phyloP scores from a whole-genome alignment of 30 jellyfish, hydroid and myxozoan genomes.

The Hydractinia echinata region DNA sequence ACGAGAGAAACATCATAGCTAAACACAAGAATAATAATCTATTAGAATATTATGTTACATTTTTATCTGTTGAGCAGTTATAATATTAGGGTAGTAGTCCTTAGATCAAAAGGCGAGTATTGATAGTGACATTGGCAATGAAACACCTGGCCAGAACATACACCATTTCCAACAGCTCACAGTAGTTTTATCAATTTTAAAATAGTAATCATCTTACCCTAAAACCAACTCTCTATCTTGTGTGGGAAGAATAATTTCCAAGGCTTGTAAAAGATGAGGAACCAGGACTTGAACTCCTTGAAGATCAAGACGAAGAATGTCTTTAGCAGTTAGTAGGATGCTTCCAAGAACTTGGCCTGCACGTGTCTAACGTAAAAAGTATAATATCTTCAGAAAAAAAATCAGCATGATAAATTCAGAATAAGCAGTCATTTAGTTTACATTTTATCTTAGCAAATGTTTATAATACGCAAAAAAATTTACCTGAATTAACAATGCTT shows the following conservation, averaged over 20 bases:
- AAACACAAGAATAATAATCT: not conserved
- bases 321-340: slow-evolving; percentile 63
- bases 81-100: too few relatives aligned
- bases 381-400: too few relatives aligned
- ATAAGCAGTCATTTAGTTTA: too few relatives aligned
- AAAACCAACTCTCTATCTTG: slow-evolving; percentile 67
- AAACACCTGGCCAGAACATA: not conserved
- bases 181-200: not conserved
- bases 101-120: too few relatives aligned
- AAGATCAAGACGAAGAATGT: slow-evolving; percentile 72
- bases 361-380: slow-evolving; percentile 51
- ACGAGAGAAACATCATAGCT: slow-evolving; percentile 70
- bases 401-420: too few relatives aligned
- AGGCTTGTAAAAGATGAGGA: slow-evolving; percentile 80
- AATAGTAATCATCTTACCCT: slow-evolving; percentile 46
- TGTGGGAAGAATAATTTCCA: slow-evolving; percentile 74
- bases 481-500: too few relatives aligned
- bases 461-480: too few relatives aligned
- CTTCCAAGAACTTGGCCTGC: slow-evolving; percentile 94
- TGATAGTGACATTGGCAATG: not conserved
- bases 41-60: too few relatives aligned
- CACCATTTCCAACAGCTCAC: not conserved
- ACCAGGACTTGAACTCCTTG: slow-evolving; percentile 95
- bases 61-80: too few relatives aligned
- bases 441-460: too few relatives aligned